Percentiles rank a stretch among this genome's conserved stretches.
Conservation (phyloP, 2,113 vertebrate genomes). For the Callithrix jacchus region DNA sequence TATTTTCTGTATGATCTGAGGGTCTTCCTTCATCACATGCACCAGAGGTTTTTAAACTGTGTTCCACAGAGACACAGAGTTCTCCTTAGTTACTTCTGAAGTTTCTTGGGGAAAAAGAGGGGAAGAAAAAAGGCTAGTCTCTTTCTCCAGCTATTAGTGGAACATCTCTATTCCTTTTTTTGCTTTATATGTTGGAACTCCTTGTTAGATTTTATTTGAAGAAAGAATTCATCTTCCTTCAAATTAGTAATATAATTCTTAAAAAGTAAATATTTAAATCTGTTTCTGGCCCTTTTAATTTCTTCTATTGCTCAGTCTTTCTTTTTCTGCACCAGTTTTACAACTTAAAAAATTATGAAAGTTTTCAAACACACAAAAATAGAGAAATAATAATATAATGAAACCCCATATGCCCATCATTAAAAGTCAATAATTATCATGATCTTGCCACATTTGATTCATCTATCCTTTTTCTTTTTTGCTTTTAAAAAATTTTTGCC, state of each 20-base stretch:
- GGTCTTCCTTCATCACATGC: not conserved
- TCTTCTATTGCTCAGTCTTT: not conserved
- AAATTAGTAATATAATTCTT: conserved; percentile 9
- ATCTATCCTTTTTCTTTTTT: not conserved
- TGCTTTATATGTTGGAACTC: not conserved
- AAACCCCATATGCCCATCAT: not conserved
- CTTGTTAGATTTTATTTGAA: conserved; percentile 42
- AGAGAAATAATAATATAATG: conserved; percentile 23
- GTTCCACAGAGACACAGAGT: not conserved
- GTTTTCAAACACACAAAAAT: conserved; percentile 22
- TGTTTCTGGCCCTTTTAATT: conserved; percentile 11
- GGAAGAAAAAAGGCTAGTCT: not conserved
- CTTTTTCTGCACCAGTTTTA: conserved; percentile 14
- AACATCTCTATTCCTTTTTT: not conserved
- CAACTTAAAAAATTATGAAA: conserved; percentile 21
- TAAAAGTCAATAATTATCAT: conserved; percentile 40
- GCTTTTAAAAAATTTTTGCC: not conserved
- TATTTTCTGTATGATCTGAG: not conserved
- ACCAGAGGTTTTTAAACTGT: not conserved
- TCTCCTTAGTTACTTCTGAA: not conserved
- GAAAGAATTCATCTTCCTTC: conserved; percentile 21
- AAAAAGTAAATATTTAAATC: conserved; percentile 39
- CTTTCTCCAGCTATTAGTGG: not conserved
- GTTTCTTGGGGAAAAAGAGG: not conserved
- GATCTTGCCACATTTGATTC: not conserved